Percentiles rank a stretch among this genome's conserved stretches.
Evolutionary conservation across 2,888 invertebrate genomes (phyloP).

Genomic region (Empis stercorea): DNA sequence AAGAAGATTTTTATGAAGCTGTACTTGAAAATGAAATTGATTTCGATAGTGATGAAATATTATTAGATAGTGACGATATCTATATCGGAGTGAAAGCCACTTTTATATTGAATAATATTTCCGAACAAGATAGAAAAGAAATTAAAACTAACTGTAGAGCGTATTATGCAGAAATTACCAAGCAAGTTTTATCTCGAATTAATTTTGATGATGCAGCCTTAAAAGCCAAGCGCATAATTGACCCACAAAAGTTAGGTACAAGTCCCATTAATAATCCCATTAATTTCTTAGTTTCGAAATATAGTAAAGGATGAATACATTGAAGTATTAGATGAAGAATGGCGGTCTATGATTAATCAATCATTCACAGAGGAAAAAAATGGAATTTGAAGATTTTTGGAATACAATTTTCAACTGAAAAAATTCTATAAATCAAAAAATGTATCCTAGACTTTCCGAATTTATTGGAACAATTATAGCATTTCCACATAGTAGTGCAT

Average conservation of each 20-base stretch:
- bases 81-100: constrained; percentile 4
- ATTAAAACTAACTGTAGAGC: not conserved
- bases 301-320: not conserved
- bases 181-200: constrained; percentile 2
- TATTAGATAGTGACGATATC: not conserved
- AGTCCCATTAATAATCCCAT: not conserved
- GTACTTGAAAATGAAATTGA: not conserved
- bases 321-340: constrained; percentile 5
- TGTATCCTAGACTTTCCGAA: constrained; percentile 3
- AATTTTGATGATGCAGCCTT: constrained; percentile 4
- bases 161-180: not conserved
- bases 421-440: not conserved
- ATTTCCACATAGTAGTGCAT: constrained; percentile 3
- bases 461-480: not conserved
- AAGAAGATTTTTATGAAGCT: not conserved
- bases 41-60: not conserved
- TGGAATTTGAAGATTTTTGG: constrained; percentile 5
- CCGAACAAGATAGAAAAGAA: not conserved
- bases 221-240: constrained; percentile 1
- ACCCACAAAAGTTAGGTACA: not conserved
- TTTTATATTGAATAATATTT: not conserved
- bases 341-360: constrained; percentile 1
- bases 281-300: constrained; percentile 5
- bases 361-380: not conserved
- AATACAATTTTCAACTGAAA: not conserved